A percentile compares a stretch with the other conserved stretches of the same genome.
Evolutionary conservation across 1,140 invertebrate species (phyloP).

Genomic region (Papilio xuthus): DNA sequence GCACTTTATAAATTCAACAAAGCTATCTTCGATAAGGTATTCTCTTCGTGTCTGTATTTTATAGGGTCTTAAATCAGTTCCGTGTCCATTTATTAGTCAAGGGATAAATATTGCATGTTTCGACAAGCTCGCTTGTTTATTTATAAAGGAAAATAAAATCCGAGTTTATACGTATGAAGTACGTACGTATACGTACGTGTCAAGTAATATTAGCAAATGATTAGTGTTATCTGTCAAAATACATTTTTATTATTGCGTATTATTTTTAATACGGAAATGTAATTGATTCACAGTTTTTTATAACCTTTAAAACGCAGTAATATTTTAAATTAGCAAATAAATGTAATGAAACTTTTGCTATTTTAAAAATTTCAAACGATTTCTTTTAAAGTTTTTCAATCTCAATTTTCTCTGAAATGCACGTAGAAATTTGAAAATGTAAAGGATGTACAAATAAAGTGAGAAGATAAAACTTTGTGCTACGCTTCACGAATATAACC

Average conservation of each 20-base stretch:
- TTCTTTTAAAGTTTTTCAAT: slow-evolving; percentile 18
- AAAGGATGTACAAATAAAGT: slow-evolving; percentile 19
- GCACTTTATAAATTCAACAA: slow-evolving; percentile 15
- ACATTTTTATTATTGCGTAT: too few relatives aligned
- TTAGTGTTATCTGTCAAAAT: too few relatives aligned
- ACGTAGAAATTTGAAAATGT: not conserved
- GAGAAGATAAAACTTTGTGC: not conserved
- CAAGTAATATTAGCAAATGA: too few relatives aligned
- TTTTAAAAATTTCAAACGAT: slow-evolving; percentile 12
- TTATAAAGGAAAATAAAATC: not conserved
- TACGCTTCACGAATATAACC: slow-evolving; percentile 1
- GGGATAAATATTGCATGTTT: not conserved
- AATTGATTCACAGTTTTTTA: not conserved
- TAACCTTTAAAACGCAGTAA: not conserved
- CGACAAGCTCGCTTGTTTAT: not conserved
- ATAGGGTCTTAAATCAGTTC: not conserved
- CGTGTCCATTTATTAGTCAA: slow-evolving; percentile 13
- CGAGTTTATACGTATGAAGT: too few relatives aligned
- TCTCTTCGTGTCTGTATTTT: slow-evolving; percentile 13
- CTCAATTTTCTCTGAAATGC: not conserved
- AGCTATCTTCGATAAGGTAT: slow-evolving; percentile 10
- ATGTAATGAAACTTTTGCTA: not conserved
- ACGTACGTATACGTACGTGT: too few relatives aligned
- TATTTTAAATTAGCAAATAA: not conserved
- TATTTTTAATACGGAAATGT: not conserved